Base-by-base conservation (phyloP, 2,797 vertebrate genomes). In the Chlorospingus semifuscus region DNA sequence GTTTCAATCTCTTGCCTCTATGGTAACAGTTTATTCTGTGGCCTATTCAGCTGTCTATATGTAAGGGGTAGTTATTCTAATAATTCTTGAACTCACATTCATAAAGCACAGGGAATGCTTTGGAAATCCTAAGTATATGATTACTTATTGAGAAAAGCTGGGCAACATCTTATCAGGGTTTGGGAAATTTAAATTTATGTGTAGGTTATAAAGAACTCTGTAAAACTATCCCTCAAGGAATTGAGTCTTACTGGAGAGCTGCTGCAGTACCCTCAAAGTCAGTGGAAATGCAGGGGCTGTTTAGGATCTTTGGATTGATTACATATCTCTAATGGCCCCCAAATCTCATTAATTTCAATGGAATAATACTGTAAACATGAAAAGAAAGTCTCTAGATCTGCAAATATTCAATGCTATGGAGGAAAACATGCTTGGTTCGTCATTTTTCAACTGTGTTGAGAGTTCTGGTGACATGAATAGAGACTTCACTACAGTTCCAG, bases 281-380 rank as follows among this genome's bases (percentile, higher is more conserved):
- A 83, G 23, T 49, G 11, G 32, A 74, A 91, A 87, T n/a, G 1
- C 41, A 41, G 13, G 20, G 3, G 6, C 4, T 46, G 7, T 46
- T 82, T 75, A 57, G 17, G 47, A n/a, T 57, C 8, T 77, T 83
- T 70, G 34, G 22, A 59, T 47, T 82, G 21, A 44, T 78, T 70
- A 8, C 17, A 29, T 4, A 10, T 14, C 15, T 36, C 39, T 3
- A 72, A 16, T 41, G 4, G 2, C 3, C 7, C 8, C 5, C 11
- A 19, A 29, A 23, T 8, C n/a, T 36, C 30, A 50, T 41, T 65
- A 21, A 75, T 64, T 78, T 86, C 27, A 55, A 26, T 81, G 19
- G 11, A 78, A 44, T 57, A 81, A 60, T 75, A 30, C 3, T 12
- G 11, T 27, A 86, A 86, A 57, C 74, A 66, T 12, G 11, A 72